Evolutionary conservation across 2,888 invertebrate genomes (phyloP).

Genomic region (Peribatodes rhomboidaria): DNA sequence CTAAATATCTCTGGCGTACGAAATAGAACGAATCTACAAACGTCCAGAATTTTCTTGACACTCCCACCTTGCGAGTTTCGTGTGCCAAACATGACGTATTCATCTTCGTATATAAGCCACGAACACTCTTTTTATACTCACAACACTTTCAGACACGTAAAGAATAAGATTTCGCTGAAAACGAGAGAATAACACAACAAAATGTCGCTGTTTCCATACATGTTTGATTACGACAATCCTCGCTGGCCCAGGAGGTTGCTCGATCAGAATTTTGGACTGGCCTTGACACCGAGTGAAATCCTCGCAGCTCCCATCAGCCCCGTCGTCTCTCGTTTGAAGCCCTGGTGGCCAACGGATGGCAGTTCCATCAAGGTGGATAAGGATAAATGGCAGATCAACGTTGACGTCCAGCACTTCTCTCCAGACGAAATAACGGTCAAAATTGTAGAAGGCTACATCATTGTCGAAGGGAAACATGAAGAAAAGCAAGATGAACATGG

Average conservation of each 20-base stretch:
- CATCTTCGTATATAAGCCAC: slow-evolving; percentile 54
- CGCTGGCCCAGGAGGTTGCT: slow-evolving; percentile 74
- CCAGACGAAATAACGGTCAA: slow-evolving; percentile 93
- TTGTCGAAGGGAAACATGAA: slow-evolving; percentile 92
- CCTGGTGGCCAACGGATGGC: slow-evolving; percentile 76
- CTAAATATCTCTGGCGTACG: slow-evolving; percentile 16
- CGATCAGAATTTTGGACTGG: slow-evolving; percentile 78
- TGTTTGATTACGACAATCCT: slow-evolving; percentile 70
- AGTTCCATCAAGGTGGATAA: slow-evolving; percentile 83
- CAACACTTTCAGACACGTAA: slow-evolving; percentile 6
- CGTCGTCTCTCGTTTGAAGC: slow-evolving; percentile 59
- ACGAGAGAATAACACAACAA: slow-evolving; percentile 44
- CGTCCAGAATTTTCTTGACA: slow-evolving; percentile 55
- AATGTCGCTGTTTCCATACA: slow-evolving; percentile 73
- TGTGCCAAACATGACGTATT: slow-evolving; percentile 32
- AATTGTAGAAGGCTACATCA: slow-evolving; percentile 88
- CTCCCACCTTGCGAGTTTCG: slow-evolving; percentile 15
- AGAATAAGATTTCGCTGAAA: slow-evolving; percentile 5
- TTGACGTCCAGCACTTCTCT: slow-evolving; percentile 92
- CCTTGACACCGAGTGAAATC: slow-evolving; percentile 76
- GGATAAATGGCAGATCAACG: slow-evolving; percentile 88
- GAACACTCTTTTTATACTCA: slow-evolving; percentile 45
- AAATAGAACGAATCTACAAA: slow-evolving; percentile 20
- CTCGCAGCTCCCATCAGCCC: slow-evolving; percentile 63
- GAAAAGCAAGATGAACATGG: slow-evolving; percentile 92